These are phyloP conservation scores for Limanda limanda DNA, from an alignment of 2,113 vertebrate genomes.

Conservation along the genomic window DNA sequence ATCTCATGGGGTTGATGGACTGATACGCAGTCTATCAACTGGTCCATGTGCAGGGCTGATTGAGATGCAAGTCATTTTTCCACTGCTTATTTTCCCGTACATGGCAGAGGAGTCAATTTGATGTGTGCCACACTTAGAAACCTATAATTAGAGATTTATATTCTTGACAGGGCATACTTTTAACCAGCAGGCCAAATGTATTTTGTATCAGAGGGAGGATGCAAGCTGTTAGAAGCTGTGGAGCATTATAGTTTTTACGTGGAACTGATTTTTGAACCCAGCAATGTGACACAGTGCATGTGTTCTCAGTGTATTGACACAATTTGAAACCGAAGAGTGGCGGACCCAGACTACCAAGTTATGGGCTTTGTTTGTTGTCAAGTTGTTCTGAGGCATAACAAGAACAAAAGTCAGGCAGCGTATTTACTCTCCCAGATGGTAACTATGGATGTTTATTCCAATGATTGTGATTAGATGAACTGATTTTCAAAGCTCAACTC, in stretches of 20 bases:
- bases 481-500: too few relatives aligned
- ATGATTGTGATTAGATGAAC: neutral
- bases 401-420: neutral
- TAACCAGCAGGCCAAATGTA: slow-evolving; percentile 17
- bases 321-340: neutral
- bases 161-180: slow-evolving; percentile 2
- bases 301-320: neutral
- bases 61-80: slow-evolving; percentile 16
- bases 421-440: neutral
- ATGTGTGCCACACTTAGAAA: slow-evolving; percentile 25
- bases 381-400: neutral
- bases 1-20: slow-evolving; percentile 16
- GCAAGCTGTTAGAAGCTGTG: neutral
- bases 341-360: neutral
- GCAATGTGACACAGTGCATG: too few relatives aligned
- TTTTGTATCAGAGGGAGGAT: slow-evolving; percentile 15
- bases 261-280: neutral
- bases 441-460: neutral
- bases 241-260: neutral
- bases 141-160: slow-evolving; percentile 31
- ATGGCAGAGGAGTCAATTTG: slow-evolving; percentile 29
- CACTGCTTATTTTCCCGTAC: slow-evolving; percentile 4
- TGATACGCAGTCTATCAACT: slow-evolving; percentile 4
- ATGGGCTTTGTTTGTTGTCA: neutral
- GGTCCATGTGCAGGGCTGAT: neutral